Base-by-base conservation (phyloP, 1,140 invertebrate species). In the Heterodera schachtii region DNA sequence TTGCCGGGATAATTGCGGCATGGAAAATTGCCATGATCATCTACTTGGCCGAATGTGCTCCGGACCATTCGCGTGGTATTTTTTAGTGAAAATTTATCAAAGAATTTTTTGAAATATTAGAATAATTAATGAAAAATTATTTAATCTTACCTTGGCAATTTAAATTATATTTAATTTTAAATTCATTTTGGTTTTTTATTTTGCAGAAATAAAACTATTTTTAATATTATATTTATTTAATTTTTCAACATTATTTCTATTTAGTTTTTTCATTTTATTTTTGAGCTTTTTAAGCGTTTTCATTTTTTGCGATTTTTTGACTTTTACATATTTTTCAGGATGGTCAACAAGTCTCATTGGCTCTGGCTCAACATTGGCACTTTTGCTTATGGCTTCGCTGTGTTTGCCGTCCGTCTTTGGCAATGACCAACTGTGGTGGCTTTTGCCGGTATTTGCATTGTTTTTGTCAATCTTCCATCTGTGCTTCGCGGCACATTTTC, bases 11-110 rank as follows among this genome's bases (percentile, higher is more conserved):
- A 13, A 31, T 85, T 13, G 69, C 66, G 4, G 81, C 75, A 47
- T 64, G 81, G 16, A 89, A 89, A 73, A 80, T 85, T 46, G 83
- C 81, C n/a, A 31, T 88, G 4, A 83, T 86, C 70, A 87, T 86
- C 49, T 86, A 88, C 60, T 64, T 86, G 11, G 82, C 85, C 0
- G 85, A 86, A 66, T 86, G 85, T 75, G 81, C 83, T 21, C 85
- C 85, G 3, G 85, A 86, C 80, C 47, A 64, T 21, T 64, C 52
- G 57, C 19, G 85, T 66, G 84, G 84, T 84, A 47, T 3, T 19
- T 31, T 31, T 31, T 31, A 31, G 31, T 31, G 31, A 31, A 46
- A 44, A 80, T 82, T 70, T 70, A 31, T 43, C 8, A 8, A 8
- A 70, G 19, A 43, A 43, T 70, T 70, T 11, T 31, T 31, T 31